A percentile compares a stretch with the other conserved stretches of the same genome.
These are phyloP conservation scores for Brachionus asplanchnoidis DNA, from an alignment of 1,140 invertebrate genomes.

Conservation along the genomic window DNA sequence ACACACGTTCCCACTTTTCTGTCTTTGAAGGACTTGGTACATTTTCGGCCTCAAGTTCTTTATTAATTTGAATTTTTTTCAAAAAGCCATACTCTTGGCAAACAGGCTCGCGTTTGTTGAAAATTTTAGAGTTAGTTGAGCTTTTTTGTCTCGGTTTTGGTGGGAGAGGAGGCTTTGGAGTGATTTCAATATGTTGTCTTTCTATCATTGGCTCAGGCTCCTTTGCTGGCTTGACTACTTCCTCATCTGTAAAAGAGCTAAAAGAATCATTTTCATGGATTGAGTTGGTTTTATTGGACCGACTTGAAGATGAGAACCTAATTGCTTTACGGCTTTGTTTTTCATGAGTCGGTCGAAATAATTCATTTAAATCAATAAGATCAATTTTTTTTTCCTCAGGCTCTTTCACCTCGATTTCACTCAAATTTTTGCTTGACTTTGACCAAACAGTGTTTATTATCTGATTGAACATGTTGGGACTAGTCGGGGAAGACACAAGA, in stretches of 20 bases:
- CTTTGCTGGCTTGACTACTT: background rate
- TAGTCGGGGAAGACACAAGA: background rate
- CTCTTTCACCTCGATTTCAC: background rate
- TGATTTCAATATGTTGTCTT: background rate
- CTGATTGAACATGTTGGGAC: background rate
- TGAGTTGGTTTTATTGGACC: background rate
- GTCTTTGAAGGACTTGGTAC: background rate
- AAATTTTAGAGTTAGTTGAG: background rate
- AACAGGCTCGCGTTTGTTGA: background rate
- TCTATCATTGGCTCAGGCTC: background rate
- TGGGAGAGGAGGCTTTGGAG: background rate
- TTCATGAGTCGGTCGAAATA: background rate
- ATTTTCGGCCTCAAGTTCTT: background rate
- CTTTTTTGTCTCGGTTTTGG: background rate
- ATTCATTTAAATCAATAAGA: background rate
- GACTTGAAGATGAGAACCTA: background rate
- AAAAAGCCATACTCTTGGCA: slow-evolving; percentile 23
- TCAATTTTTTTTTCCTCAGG: background rate
- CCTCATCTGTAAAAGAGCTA: background rate
- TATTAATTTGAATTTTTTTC: background rate
- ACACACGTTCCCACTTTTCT: slow-evolving; percentile 6
- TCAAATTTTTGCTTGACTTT: background rate
- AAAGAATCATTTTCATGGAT: background rate
- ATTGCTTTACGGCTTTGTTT: background rate
- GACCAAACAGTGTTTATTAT: background rate